Evolutionary conservation across 2,113 vertebrate genomes (phyloP).

Genomic region (Nasalis larvatus): DNA sequence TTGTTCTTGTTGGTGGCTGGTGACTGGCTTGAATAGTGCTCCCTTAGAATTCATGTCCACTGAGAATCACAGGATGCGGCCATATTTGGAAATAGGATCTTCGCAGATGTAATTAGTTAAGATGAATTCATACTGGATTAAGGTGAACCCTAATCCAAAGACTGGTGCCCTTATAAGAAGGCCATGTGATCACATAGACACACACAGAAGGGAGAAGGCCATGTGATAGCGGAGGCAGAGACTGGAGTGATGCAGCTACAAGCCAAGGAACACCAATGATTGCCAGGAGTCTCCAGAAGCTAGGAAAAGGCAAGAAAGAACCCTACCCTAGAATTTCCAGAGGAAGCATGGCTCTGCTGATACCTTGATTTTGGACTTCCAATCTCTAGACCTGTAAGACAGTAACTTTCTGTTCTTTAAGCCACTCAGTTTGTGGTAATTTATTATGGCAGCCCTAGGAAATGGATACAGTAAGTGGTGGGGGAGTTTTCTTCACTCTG

Average conservation of each 20-base stretch:
- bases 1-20: background rate
- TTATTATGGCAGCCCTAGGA: background rate
- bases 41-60: background rate
- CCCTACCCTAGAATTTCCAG: background rate
- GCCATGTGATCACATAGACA: background rate
- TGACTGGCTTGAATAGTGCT: background rate
- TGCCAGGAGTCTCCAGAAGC: background rate
- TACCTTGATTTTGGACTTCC: background rate
- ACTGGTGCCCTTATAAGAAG: background rate
- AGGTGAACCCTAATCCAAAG: background rate
- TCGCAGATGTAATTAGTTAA: background rate
- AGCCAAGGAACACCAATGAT: background rate
- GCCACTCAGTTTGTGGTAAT: background rate
- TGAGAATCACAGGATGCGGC: background rate
- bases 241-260: background rate
- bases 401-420: background rate
- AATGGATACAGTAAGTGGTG: background rate
- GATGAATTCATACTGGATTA: background rate
- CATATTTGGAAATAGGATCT: background rate
- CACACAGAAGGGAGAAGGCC: background rate
- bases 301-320: background rate
- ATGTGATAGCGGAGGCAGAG: background rate
- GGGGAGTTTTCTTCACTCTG: background rate
- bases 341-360: background rate
- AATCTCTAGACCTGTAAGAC: background rate